Conservation (phyloP, 2,888 invertebrate species). For the Cantharis rufa region DNA sequence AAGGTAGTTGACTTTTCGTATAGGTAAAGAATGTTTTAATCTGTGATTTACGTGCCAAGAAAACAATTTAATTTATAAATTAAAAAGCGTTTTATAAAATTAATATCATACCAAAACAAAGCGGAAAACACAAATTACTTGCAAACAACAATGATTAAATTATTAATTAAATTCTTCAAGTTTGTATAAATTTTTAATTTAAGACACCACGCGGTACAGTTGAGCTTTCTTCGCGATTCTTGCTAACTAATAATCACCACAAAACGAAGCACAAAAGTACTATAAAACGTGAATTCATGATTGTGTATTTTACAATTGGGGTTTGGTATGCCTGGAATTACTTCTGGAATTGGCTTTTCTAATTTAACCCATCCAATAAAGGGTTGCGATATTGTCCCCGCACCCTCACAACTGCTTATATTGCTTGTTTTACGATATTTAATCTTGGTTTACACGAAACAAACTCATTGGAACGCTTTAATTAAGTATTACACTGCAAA, state of each 20-base stretch:
- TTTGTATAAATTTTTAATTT: slow-evolving; percentile 51
- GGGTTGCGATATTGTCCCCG: slow-evolving; percentile 51
- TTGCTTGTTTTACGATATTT: slow-evolving; percentile 51
- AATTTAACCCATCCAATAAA: slow-evolving; percentile 53
- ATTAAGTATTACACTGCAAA: slow-evolving; percentile 42
- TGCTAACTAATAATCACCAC: slow-evolving; percentile 46
- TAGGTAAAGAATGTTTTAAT: slow-evolving; percentile 28
- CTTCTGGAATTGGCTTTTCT: slow-evolving; percentile 53
- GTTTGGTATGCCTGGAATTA: slow-evolving; percentile 48
- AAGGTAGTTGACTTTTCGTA: slow-evolving; percentile 16
- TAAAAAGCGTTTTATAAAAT: slow-evolving; percentile 44
- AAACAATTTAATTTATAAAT: slow-evolving; percentile 39
- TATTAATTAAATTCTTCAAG: slow-evolving; percentile 53
- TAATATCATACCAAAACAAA: slow-evolving; percentile 41
- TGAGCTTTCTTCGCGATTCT: slow-evolving; percentile 36
- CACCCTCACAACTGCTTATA: slow-evolving; percentile 46
- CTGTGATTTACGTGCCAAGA: slow-evolving; percentile 20
- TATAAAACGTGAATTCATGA: slow-evolving; percentile 49
- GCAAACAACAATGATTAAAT: slow-evolving; percentile 52
- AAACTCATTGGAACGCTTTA: slow-evolving; percentile 48
- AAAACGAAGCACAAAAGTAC: slow-evolving; percentile 45
- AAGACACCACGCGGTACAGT: slow-evolving; percentile 47
- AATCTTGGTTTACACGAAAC: slow-evolving; percentile 47
- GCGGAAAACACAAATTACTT: slow-evolving; percentile 45
- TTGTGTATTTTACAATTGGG: slow-evolving; percentile 52